Base-by-base conservation (phyloP, 2,113 vertebrate genomes). In the Melanotaenia duboulayi region DNA sequence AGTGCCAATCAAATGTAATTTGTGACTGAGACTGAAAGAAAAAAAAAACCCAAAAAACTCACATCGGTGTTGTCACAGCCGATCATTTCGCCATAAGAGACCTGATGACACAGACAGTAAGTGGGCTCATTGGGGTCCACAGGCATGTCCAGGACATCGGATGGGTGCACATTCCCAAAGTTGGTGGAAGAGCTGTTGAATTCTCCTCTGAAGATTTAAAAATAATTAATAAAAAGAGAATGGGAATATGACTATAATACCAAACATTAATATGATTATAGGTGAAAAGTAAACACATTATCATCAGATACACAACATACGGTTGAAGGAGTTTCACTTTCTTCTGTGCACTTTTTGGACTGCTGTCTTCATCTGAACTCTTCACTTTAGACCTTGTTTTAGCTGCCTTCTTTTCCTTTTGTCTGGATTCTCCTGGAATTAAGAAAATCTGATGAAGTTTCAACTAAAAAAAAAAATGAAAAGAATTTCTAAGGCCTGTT, bases 61-160 rank as follows among this genome's bases (percentile, higher is more conserved):
- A 99, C 97, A 62, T 99, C 97, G 28, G 97, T 96, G 86, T 99
- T 99, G 92, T 99, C 97, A 60, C 97, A 99, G 93, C 97, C 97
- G 16, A 99, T 99, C 97, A 99, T 99, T 91, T 99, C 97, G 86
- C 97, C 97, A 8, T 99, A 99, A 71, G 97, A 99, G 40, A 99
- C 97, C 92, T 99, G 97, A 92, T 97, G 96, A 87, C 97, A 99
- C 81, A 99, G 95, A 92, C 97, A 99, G 91, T 99, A 99, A 17
- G 97, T 99, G 67, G 97, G 97, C 76, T 99, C 98, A 48, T 99
- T 99, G 82, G 98, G 98, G 78, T 99, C 98, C 87, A 99, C 98
- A 0, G 98, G 98, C 98, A 99, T 99, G 89, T 99, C 98, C 91
- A 99, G 86, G 20, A 99, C 98, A 90, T 99, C 98, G 0, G 98